Evolutionary conservation across 2,888 invertebrate species (phyloP), one percentile per base, ranked within the genome.

Genomic region (Dioctria linearis): DNA sequence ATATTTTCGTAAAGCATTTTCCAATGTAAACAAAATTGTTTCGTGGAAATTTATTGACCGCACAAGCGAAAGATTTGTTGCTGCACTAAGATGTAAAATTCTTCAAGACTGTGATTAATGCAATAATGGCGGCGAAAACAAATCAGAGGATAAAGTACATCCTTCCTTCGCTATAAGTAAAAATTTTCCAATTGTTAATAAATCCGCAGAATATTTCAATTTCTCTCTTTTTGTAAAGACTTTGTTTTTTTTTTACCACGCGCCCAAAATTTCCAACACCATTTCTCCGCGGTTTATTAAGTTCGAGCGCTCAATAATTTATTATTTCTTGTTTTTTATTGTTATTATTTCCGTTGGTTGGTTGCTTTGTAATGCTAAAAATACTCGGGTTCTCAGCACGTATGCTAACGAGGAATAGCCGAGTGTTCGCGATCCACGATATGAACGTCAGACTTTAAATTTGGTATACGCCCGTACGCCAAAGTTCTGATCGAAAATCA

Each of bases 401-500:
- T 49, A 69, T 69, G 69, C 69, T 51, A n/a, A 39, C 49, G 51
- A 49, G 65, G 65, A 5, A n/a, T 65, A 42, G 13, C 40, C n/a
- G 40, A 49, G 11, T 49, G 25, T 61, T 61, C 51, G 25, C 37
- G 6, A 49, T 37, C 5, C 54, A 2, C 25, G 25, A 25, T 25
- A 2, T 25, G 25, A 25, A 25, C 69, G 69, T 69, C 69, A 37
- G 51, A 51, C 54, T 49, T 51, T 51, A 51, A 37, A 51, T 69
- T 69, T 69, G 11, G 69, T 25, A 25, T 25, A 25, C 25, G 25
- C 25, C 25, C 25, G 25, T 51, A 49, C 51, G 69, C 69, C 3
- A 69, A 69, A 69, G 43, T 69, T 69, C 51, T 39, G 69, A 69
- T 69, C 69, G 69, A 69, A 69, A 69, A 69, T 69, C 69, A 51